phyloP scores from a whole-genome alignment of 2,797 vertebrate species.

The Falco concolor region DNA sequence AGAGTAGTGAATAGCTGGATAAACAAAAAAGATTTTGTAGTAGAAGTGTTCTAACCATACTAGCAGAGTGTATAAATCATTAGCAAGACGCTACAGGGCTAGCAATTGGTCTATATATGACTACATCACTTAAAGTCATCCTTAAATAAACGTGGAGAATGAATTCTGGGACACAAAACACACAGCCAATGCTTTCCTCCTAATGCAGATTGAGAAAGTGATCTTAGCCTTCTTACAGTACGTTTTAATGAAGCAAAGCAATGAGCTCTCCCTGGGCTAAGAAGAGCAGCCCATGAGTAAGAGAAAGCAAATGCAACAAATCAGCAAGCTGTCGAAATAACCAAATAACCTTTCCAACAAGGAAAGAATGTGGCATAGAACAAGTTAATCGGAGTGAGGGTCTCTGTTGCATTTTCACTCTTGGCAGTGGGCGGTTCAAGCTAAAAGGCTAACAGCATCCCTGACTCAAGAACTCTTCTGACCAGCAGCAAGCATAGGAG shows the following conservation, averaged over 20 bases:
- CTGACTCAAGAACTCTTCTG: neutral
- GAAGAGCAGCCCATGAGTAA: neutral
- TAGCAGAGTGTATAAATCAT: neutral
- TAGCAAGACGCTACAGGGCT: neutral
- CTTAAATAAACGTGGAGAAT: neutral
- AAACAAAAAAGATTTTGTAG: neutral
- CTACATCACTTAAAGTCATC: neutral
- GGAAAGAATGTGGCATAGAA: neutral
- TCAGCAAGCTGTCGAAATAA: slow-evolving; percentile 13
- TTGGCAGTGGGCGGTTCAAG: neutral
- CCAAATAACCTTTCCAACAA: neutral
- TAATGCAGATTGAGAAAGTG: neutral
- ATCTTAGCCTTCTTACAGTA: neutral
- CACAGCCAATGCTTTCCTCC: neutral
- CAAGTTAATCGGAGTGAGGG: neutral
- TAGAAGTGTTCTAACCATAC: neutral
- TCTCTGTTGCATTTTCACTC: neutral
- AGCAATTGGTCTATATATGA: neutral
- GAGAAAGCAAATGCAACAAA: slow-evolving; percentile 10
- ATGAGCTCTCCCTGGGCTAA: neutral
- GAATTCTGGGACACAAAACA: neutral
- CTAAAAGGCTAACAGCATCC: neutral
- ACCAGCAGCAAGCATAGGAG: neutral
- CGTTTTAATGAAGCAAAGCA: neutral
- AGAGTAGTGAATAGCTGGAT: neutral